Evolutionary conservation across 2,113 vertebrate genomes (phyloP).

Genomic region (Gallinago jamesoni): DNA sequence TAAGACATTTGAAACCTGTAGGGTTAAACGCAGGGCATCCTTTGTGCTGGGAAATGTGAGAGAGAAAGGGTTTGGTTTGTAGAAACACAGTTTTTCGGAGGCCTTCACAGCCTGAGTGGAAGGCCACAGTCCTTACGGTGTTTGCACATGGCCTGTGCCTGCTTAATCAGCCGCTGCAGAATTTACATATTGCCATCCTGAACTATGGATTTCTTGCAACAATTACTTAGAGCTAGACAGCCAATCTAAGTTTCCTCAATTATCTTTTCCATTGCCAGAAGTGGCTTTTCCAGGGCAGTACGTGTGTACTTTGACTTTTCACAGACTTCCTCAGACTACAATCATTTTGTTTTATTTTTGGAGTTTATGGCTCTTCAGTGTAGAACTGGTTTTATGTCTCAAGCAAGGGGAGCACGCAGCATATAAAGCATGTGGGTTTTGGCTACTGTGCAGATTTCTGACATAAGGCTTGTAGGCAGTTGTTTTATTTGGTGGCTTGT

Average conservation of each 20-base stretch:
- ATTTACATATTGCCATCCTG: constrained; percentile 2
- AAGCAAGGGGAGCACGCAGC: background rate
- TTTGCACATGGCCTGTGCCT: background rate
- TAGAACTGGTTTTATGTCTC: background rate
- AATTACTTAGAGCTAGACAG: background rate
- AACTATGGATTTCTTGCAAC: background rate
- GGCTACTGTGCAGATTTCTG: background rate
- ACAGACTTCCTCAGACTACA: background rate
- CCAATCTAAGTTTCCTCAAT: background rate
- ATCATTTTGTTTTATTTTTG: background rate
- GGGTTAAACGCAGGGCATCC: background rate
- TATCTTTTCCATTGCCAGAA: background rate
- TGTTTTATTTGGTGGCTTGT: background rate
- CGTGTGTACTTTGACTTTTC: background rate
- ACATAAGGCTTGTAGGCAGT: background rate
- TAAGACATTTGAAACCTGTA: background rate
- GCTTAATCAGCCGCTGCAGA: background rate
- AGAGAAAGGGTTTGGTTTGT: background rate
- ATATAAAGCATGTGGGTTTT: background rate
- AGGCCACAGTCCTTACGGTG: background rate
- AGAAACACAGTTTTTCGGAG: background rate
- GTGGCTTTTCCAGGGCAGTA: background rate
- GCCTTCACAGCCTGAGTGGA: background rate
- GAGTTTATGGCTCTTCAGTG: background rate
- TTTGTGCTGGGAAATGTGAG: background rate